A percentile compares a stretch with the other conserved stretches of the same genome.
These are phyloP conservation scores for Parnassius glacialis DNA, from an alignment of 2,888 invertebrate species.

Conservation along the genomic window DNA sequence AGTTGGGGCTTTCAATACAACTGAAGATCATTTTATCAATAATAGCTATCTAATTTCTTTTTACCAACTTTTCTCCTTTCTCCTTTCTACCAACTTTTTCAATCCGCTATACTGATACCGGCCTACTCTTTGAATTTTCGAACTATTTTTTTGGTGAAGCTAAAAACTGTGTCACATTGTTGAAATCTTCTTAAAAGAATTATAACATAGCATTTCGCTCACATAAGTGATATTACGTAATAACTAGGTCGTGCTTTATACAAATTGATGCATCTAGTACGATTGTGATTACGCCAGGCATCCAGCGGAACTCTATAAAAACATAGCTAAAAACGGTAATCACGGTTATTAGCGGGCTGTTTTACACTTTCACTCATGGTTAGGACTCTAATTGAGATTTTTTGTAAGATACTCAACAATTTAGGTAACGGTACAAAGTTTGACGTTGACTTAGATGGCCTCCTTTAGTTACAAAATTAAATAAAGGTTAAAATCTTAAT, in stretches of 20 bases:
- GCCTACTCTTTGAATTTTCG: no score
- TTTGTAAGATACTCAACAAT: conserved; percentile 7
- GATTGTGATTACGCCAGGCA: neutral
- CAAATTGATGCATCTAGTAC: neutral
- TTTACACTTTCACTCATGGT: conserved; percentile 20
- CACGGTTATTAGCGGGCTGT: conserved; percentile 7
- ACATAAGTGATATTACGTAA: neutral
- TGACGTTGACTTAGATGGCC: conserved; percentile 4
- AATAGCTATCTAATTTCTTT: no score
- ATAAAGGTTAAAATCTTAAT: no score
- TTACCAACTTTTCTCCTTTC: no score
- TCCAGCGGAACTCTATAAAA: neutral
- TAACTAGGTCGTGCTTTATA: neutral
- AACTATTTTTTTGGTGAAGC: no score
- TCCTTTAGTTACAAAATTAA: neutral
- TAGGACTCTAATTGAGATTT: conserved; percentile 11
- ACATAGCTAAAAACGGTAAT: conserved; percentile 1
- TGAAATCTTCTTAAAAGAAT: neutral
- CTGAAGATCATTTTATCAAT: no score
- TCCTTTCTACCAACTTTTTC: no score
- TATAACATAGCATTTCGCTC: neutral
- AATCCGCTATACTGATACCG: no score
- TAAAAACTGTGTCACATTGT: no score
- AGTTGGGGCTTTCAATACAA: no score
- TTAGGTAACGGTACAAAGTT: conserved; percentile 16